Base-by-base conservation (phyloP, 2,797 vertebrate genomes). In the Hypotaenidia okinawae region DNA sequence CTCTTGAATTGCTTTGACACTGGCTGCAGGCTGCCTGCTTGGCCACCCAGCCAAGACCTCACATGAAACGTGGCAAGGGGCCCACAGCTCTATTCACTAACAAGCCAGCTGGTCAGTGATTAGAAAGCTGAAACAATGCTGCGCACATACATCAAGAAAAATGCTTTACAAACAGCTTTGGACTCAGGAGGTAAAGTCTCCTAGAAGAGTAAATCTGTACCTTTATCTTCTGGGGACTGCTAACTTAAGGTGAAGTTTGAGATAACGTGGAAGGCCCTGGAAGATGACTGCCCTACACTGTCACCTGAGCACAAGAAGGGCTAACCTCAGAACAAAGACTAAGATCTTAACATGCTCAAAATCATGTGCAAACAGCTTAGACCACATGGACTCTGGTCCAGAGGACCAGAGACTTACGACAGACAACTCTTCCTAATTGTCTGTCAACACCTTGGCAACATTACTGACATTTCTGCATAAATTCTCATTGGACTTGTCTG, bases 51-150 rank as follows among this genome's bases (percentile, higher is more conserved):
- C 99, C 99, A 99, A 99, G 99, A 99, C 99, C 99, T 99, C 99
- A 99, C 99, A 99, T 99, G 98, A 99, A 98, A 99, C 93, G 98
- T 99, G 99, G 99, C 98, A 98, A 98, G 95, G 97, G 98, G 99
- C 99, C 99, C 98, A 93, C 97, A 89, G 98, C 96, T 97, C 98
- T 98, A 99, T 99, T 99, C 99, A 99, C 98, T 98, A 97, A 97
- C 98, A 97, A 97, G 98, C 98, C 99, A 99, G 99, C 99, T 99
- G 99, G 98, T 99, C 98, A 99, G 98, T 99, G 99, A 99, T 99
- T 99, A 99, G 98, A 99, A 98, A 97, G 96, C 97, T 95, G 96
- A 97, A 98, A 98, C 98, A 98, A 99, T 98, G 92, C 97, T 93
- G 97, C 94, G 98, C 97, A 98, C 98, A 98, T 98, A 98, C 98